Evolutionary conservation across 2,113 vertebrate species (phyloP).

Genomic region (Thymallus thymallus): DNA sequence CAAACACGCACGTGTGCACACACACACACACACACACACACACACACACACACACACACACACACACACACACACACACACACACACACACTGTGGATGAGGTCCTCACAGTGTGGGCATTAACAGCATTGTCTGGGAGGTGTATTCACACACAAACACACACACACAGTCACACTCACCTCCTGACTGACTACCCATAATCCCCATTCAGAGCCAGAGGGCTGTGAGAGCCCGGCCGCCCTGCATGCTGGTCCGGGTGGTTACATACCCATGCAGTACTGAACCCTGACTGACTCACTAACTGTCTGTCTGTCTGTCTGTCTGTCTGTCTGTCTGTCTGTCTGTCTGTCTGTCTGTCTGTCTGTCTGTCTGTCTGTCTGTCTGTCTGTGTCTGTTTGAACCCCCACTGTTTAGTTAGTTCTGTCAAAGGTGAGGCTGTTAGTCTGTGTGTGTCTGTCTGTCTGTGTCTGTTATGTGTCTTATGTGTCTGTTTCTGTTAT

Average conservation of each 20-base stretch:
- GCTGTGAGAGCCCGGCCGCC: constrained; percentile 28
- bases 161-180: constrained; percentile 10
- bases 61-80: constrained; percentile 5
- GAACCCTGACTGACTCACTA: constrained; percentile 3
- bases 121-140: constrained; percentile 8
- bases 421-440: too few relatives aligned
- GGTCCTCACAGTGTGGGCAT: background rate
- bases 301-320: background rate
- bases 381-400: background rate
- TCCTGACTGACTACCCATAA: constrained; percentile 9
- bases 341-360: background rate
- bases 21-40: background rate
- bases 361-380: constrained; percentile 3
- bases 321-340: background rate
- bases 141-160: constrained; percentile 4
- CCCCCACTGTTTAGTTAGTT: background rate
- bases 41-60: background rate
- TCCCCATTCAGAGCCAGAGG: constrained; percentile 30
- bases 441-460: background rate
- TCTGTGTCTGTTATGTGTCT: constrained; percentile 1
- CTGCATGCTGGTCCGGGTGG: constrained; percentile 12
- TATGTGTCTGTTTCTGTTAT: background rate
- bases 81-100: background rate
- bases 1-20: background rate
- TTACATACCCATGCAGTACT: constrained; percentile 22